These are phyloP conservation scores for Sebastes fasciatus DNA, from an alignment of 2,113 vertebrate genomes.

Conservation along the genomic window DNA sequence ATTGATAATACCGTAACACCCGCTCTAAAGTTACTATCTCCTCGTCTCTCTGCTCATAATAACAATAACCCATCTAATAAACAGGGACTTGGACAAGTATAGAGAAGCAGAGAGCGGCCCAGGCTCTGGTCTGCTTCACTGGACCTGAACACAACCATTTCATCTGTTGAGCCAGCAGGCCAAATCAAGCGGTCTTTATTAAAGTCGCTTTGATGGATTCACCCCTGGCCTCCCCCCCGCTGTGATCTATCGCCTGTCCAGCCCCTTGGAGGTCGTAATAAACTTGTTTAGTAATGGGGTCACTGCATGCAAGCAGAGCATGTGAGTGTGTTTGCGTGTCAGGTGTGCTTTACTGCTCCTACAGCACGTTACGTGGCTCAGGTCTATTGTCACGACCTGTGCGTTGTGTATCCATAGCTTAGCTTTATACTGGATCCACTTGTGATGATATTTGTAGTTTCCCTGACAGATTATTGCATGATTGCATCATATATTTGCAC, in stretches of 20 bases:
- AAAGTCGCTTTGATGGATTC: constrained; percentile 81
- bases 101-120: constrained; percentile 24
- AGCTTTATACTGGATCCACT: constrained; percentile 28
- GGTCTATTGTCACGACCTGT: neutral
- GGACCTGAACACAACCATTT: constrained; percentile 73
- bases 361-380: constrained; percentile 4
- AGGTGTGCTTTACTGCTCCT: neutral
- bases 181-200: constrained; percentile 79
- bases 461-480: constrained; percentile 12
- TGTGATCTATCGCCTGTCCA: constrained; percentile 78
- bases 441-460: constrained; percentile 52
- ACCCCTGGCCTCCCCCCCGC: constrained; percentile 64
- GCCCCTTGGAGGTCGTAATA: constrained; percentile 76
- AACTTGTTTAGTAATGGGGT: constrained; percentile 75
- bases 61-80: constrained; percentile 59
- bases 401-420: constrained; percentile 19
- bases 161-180: constrained; percentile 75
- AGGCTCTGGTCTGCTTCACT: constrained; percentile 64
- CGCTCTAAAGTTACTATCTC: constrained; percentile 16
- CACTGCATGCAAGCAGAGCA: constrained; percentile 52
- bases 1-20: neutral
- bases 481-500: constrained; percentile 52
- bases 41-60: constrained; percentile 27
- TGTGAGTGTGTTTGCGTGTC: constrained; percentile 21
- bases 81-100: constrained; percentile 30